phyloP scores from a whole-genome alignment of 2,113 vertebrate species.

The Hippocampus abdominalis region DNA sequence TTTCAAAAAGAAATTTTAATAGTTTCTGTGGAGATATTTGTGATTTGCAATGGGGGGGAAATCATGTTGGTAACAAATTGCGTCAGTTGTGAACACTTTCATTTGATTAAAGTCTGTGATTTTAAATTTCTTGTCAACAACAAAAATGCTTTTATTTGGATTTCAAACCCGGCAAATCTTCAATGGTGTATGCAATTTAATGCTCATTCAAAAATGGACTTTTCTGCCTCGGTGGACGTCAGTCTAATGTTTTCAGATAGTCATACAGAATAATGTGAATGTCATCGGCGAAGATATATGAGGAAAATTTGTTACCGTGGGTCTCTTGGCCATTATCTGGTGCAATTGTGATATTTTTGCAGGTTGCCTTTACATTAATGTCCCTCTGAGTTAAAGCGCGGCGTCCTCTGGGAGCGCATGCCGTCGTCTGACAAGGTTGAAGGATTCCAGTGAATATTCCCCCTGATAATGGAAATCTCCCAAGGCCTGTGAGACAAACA shows the following conservation, averaged over 20 bases:
- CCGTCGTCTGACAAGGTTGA: constrained; percentile 65
- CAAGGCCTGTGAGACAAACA: constrained; percentile 54
- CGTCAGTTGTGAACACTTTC: background rate
- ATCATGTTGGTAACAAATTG: background rate
- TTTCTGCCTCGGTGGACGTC: background rate
- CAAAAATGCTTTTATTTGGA: no score
- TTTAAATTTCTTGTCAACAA: background rate
- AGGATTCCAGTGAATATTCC: constrained; percentile 60
- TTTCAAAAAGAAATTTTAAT: no score
- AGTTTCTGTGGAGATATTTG: no score
- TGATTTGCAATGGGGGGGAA: no score
- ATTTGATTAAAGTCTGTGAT: background rate
- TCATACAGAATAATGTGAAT: background rate
- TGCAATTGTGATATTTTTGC: constrained; percentile 29
- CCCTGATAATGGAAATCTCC: constrained; percentile 63
- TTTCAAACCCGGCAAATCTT: background rate
- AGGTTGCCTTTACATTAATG: constrained; percentile 60
- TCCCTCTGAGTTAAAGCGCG: constrained; percentile 53
- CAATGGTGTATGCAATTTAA: background rate
- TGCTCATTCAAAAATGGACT: background rate
- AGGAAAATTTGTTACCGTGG: constrained; percentile 2
- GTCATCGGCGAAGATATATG: constrained; percentile 1
- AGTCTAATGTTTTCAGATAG: background rate
- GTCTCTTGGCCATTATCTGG: constrained; percentile 29
- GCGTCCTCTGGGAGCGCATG: constrained; percentile 52